Evolutionary conservation across 2,888 invertebrate species (phyloP).

Genomic region (Uropetala carovei): DNA sequence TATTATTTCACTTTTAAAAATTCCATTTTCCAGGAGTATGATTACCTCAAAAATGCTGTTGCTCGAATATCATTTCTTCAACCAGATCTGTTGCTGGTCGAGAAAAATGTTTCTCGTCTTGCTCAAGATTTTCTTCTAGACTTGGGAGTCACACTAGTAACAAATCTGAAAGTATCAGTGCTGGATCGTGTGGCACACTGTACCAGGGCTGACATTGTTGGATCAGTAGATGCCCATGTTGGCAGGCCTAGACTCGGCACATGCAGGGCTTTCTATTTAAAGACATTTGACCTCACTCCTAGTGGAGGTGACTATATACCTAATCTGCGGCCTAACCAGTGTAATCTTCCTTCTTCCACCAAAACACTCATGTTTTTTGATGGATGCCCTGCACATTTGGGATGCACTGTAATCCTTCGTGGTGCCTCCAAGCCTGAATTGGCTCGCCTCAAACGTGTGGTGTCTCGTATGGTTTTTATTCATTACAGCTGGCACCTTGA

Average conservation of each 20-base stretch:
- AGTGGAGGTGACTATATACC: not conserved
- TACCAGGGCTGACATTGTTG: conserved; percentile 87
- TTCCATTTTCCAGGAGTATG: conserved; percentile 81
- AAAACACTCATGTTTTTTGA: conserved; percentile 97
- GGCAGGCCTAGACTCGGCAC: conserved; percentile 89
- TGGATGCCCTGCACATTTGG: conserved; percentile 90
- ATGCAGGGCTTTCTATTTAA: conserved; percentile 88
- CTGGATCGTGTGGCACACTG: conserved; percentile 88
- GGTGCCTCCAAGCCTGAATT: conserved; percentile 86
- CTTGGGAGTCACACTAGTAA: conserved; percentile 89
- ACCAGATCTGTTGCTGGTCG: conserved; percentile 93
- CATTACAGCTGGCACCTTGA: conserved; percentile 96
- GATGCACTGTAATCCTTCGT: conserved; percentile 91
- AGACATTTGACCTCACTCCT: conserved; percentile 74
- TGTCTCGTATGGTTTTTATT: conserved; percentile 87
- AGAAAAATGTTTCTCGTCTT: conserved; percentile 83
- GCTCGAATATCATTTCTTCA: conserved; percentile 85
- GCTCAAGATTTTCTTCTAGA: conserved; percentile 92
- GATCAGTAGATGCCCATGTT: conserved; percentile 92
- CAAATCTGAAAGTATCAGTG: conserved; percentile 89
- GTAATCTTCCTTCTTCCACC: conserved; percentile 76
- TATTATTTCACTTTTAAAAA: not conserved
- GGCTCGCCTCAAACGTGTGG: conserved; percentile 88
- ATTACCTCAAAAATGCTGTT: conserved; percentile 90
- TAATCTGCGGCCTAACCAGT: not conserved